These are phyloP conservation scores for Tokudaia tokunoshimensis DNA, from an alignment of 2,797 vertebrate genomes.

Conservation along the genomic window DNA sequence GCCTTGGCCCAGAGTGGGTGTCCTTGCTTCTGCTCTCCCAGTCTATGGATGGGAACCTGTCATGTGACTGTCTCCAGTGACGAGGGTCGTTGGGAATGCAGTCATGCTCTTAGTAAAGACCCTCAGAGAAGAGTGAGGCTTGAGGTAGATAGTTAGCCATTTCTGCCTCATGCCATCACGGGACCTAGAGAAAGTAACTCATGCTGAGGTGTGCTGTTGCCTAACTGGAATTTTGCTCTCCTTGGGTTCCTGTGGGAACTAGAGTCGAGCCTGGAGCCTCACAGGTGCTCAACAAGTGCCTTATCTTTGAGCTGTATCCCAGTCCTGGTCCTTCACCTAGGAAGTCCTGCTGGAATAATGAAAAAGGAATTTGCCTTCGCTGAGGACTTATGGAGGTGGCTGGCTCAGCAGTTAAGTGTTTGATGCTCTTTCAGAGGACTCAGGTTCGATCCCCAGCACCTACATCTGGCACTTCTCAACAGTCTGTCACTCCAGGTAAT, in stretches of 20 bases:
- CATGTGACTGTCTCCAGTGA: not conserved
- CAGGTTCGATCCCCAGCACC: not conserved
- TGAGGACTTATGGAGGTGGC: not conserved
- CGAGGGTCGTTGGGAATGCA: conserved; percentile 45
- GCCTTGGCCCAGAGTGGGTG: not conserved
- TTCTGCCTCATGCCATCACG: not conserved
- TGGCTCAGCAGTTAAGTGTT: not conserved
- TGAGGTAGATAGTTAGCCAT: not conserved
- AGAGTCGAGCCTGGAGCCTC: not conserved
- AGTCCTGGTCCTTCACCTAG: not conserved
- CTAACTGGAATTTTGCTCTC: not conserved
- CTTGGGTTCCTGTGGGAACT: not conserved
- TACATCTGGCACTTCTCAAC: not conserved
- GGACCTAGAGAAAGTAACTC: not conserved
- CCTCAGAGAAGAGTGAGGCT: not conserved
- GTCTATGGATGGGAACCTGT: not conserved
- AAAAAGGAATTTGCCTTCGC: not conserved
- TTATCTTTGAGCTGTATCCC: not conserved
- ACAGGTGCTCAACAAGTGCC: not conserved
- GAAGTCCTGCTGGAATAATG: not conserved
- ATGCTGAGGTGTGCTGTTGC: not conserved
- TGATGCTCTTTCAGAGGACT: too few species aligned
- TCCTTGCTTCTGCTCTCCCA: not conserved
- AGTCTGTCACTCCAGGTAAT: not conserved
- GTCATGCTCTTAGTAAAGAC: not conserved